Base-by-base conservation (phyloP, 2,113 vertebrate species). In the Myanophis thanlyinensis region DNA sequence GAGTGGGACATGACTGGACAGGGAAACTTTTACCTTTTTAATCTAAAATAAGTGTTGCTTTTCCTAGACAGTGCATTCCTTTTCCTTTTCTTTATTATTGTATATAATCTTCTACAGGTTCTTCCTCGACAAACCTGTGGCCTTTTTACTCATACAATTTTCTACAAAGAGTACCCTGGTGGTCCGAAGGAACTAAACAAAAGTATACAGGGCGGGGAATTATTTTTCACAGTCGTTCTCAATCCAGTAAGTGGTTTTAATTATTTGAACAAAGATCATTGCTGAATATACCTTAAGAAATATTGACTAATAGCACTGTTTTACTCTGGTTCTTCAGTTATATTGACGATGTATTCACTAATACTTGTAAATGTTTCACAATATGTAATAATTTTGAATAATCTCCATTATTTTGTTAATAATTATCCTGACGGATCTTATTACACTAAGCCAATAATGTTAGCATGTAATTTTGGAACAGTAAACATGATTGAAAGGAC, bases 61-160 rank as follows among this genome's bases (percentile, higher is more conserved):
- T 15, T 10, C 25, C 73, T 85, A 84, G 62, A 54, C 48, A 10
- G 30, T 47, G 44, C 12, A 9, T 3, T 46, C 2, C 20, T 15
- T 48, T n/a, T 22, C 30, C 3, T 11, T 27, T 27, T 23, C 7
- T 13, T 48, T 48, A 53, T 5, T 84, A 0, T 25, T 92, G 9
- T 11, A 73, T 96, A 44, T 80, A 22, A 80, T 93, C 97, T 91
- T 95, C 90, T 96, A 48, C 95, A 99, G 99, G 99, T 99, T 93
- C 98, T 99, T 97, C 99, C 99, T 90, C 98, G 99, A 87, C 99
- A 99, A 97, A 99, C 99, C 0, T 99, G 99, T 94, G 99, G 99
- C 89, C 97, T 99, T 93, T 99, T 99, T 97, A 99, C 99, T 73
- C 99, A 99, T 96, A 99, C 99, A 27, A 99, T 99, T 97, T 99